Evolutionary conservation across 2,888 invertebrate species (phyloP).

Genomic region (Heteromurus nitidus): DNA sequence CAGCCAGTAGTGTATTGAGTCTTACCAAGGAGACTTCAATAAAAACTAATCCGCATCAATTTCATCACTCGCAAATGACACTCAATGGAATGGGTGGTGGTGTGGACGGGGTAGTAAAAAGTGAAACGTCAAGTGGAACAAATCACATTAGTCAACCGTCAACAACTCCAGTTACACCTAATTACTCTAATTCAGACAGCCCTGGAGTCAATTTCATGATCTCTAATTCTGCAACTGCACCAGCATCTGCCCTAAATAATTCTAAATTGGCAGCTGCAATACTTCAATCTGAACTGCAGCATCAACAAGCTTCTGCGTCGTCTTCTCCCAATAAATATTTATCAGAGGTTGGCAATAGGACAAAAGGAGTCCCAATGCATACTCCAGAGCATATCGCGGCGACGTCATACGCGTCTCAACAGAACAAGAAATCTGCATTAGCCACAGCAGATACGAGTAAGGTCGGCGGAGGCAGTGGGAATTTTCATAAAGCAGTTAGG

Average conservation of each 20-base stretch:
- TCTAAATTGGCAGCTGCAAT: constrained; percentile 19
- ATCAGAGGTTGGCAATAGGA: constrained; percentile 39
- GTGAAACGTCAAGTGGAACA: constrained; percentile 51
- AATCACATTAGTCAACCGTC: constrained; percentile 66
- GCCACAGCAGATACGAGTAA: constrained; percentile 38
- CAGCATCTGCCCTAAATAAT: constrained; percentile 25
- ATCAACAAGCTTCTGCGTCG: constrained; percentile 16
- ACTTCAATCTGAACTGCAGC: constrained; percentile 32
- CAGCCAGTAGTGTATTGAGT: constrained; percentile 37
- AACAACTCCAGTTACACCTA: constrained; percentile 53
- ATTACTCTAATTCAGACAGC: constrained; percentile 63
- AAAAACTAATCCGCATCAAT: constrained; percentile 35
- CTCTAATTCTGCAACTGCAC: constrained; percentile 26
- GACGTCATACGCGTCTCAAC: constrained; percentile 14
- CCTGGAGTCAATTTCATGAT: constrained; percentile 66
- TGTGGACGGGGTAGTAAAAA: constrained; percentile 43
- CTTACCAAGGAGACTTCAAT: constrained; percentile 59
- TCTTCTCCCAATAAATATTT: constrained; percentile 34
- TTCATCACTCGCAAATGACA: too few relatives aligned
- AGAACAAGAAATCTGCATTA: constrained; percentile 49
- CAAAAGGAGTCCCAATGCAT: constrained; percentile 32
- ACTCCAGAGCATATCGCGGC: constrained; percentile 6
- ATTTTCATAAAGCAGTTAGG: constrained; percentile 59
- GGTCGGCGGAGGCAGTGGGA: constrained; percentile 29
- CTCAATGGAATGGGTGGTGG: constrained; percentile 48